Conservation (phyloP, 2,888 invertebrate genomes). For the Anodontia alba region DNA sequence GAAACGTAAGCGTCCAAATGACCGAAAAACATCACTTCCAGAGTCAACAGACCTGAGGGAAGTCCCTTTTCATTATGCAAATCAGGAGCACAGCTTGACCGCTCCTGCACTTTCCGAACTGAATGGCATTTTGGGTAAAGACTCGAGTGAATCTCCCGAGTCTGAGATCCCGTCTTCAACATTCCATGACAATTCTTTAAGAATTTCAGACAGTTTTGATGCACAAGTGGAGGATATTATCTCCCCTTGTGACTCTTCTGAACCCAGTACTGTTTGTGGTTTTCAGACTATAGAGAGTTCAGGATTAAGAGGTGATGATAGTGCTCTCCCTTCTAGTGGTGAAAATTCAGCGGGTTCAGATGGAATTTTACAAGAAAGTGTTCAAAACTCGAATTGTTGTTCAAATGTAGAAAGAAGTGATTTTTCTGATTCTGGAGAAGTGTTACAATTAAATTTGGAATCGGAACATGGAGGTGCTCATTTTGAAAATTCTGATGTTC, state of each 20-base stretch:
- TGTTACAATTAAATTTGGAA: constrained; percentile 36
- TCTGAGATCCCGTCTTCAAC: constrained; percentile 47
- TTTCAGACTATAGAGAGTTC: constrained; percentile 28
- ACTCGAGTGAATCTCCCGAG: constrained; percentile 59
- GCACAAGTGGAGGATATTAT: constrained; percentile 41
- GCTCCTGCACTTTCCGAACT: constrained; percentile 49
- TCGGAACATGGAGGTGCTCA: not conserved
- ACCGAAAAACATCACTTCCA: constrained; percentile 56
- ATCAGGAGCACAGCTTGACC: constrained; percentile 51
- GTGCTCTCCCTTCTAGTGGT: constrained; percentile 71
- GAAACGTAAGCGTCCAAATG: constrained; percentile 63
- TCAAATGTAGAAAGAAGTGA: constrained; percentile 37
- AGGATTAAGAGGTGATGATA: constrained; percentile 61
- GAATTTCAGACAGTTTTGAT: constrained; percentile 55
- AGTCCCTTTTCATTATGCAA: constrained; percentile 47
- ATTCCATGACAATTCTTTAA: constrained; percentile 49
- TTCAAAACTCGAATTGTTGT: constrained; percentile 28
- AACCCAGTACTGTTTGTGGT: constrained; percentile 1
- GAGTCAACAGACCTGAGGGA: constrained; percentile 40
- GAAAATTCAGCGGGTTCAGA: constrained; percentile 77
- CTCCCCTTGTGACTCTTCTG: constrained; percentile 24
- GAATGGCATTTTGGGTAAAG: constrained; percentile 54
- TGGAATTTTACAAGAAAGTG: constrained; percentile 49
- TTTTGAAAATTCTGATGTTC: constrained; percentile 9
- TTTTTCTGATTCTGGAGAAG: constrained; percentile 51